These are phyloP conservation scores for Tigriopus californicus DNA, from an alignment of 2,888 invertebrate genomes.

Conservation along the genomic window DNA sequence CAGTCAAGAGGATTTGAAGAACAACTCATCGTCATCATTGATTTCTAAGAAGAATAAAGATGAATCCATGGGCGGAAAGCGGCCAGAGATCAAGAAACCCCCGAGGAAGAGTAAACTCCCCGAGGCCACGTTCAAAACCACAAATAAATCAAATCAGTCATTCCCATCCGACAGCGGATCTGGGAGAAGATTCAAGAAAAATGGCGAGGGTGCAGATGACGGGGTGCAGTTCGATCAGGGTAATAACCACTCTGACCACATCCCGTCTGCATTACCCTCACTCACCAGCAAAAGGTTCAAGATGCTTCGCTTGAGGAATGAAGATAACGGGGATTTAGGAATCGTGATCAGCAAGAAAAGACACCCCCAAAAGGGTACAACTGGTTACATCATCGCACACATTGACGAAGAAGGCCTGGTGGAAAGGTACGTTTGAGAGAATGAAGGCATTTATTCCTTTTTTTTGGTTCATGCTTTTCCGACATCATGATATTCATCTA, in stretches of 20 bases:
- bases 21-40: neutral
- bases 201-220: neutral
- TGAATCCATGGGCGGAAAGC: neutral
- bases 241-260: neutral
- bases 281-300: slow-evolving; percentile 9
- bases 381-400: slow-evolving; percentile 49
- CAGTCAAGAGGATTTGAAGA: too few relatives aligned
- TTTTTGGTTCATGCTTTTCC: too few relatives aligned
- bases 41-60: neutral
- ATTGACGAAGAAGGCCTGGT: slow-evolving; percentile 49
- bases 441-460: too few relatives aligned
- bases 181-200: neutral
- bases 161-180: too few relatives aligned
- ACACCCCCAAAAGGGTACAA: slow-evolving; percentile 32
- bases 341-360: slow-evolving; percentile 50
- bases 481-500: too few relatives aligned
- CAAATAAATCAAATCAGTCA: too few relatives aligned
- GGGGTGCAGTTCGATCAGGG: neutral
- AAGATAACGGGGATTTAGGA: slow-evolving; percentile 40
- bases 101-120: slow-evolving; percentile 13
- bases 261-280: neutral
- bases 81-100: slow-evolving; percentile 5
- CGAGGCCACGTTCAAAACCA: neutral
- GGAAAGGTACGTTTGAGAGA: slow-evolving; percentile 28
- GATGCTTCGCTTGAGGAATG: slow-evolving; percentile 20